These are phyloP conservation scores for Spatulosminthurus flaviceps DNA, from an alignment of 2,888 invertebrate genomes.

Conservation along the genomic window DNA sequence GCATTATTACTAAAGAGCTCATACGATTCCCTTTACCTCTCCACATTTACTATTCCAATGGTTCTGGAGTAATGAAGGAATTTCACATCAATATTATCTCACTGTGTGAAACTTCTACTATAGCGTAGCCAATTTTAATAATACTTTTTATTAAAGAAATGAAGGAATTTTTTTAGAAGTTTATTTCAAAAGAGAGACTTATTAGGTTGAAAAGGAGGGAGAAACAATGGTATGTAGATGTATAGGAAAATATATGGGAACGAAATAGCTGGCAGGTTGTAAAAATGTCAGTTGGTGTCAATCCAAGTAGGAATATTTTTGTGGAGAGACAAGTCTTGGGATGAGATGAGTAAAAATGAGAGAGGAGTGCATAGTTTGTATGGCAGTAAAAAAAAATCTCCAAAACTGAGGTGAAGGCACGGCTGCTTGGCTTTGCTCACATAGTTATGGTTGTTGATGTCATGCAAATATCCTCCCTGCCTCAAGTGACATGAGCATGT, in stretches of 20 bases:
- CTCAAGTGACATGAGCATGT: conserved; percentile 22
- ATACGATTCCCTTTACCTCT: too few relatives aligned
- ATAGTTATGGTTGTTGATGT: conserved; percentile 1
- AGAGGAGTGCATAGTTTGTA: background rate
- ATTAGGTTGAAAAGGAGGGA: background rate
- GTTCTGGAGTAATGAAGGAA: too few relatives aligned
- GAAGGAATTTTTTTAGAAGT: too few relatives aligned
- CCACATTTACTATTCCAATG: too few relatives aligned
- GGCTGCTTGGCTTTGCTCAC: background rate
- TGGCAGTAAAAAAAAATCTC: background rate
- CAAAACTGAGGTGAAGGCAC: conserved; percentile 19
- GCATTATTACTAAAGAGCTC: too few relatives aligned
- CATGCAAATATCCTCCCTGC: conserved; percentile 19
- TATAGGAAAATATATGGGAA: background rate
- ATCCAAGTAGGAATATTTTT: conserved; percentile 25
- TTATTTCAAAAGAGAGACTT: too few relatives aligned
- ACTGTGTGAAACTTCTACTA: too few relatives aligned
- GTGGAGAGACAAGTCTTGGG: background rate
- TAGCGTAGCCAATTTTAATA: too few relatives aligned
- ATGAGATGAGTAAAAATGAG: background rate
- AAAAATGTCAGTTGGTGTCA: conserved; percentile 50
- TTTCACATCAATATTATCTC: too few relatives aligned
- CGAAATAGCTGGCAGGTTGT: conserved; percentile 50
- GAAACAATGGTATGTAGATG: background rate
- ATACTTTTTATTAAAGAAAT: too few relatives aligned